Evolutionary conservation across 2,113 vertebrate genomes (phyloP), one percentile per base, ranked within the genome.

Genomic region (Ciconia stormi): DNA sequence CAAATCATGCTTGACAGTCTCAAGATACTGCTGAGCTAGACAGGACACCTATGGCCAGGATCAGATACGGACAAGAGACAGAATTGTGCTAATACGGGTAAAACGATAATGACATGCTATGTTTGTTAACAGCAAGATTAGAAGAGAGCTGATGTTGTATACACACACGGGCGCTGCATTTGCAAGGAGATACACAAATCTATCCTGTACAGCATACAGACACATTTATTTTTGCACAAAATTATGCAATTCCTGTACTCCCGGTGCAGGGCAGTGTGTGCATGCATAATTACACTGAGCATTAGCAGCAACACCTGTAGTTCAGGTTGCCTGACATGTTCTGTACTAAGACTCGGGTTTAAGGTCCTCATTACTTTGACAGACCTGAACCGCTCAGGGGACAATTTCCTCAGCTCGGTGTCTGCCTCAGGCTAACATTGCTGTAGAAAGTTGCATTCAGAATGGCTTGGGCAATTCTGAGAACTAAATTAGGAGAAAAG

Each of bases 291-390:
- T 85, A 52, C 62, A 66, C 34, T 2, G 5, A 78, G 91, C 69
- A 52, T 53, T 36, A 92, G 47, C 90, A 92, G 88, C 71, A 96
- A 69, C 84, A 93, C 83, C 87, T 56, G 3, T 21, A 91, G 91
- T 91, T 95, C 89, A 66, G 84, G 56, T 85, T 95, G 89, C 10
- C 93, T 95, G 96, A 89, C 92, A 93, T 95, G 83, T 92, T 92
- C 87, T n/a, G 87, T 63, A 55, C 56, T 38, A 65, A 69, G 81
- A 44, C 66, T 85, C 17, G 3, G 52, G 82, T 94, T 95, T 95
- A 61, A 96, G 89, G 70, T 85, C 70, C 89, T 94, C 94, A 95
- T 97, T 95, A 97, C 91, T 95, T 61, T 95, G 96, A 93, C 95
- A 97, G 93, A 89, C 46, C 87, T 77, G 78, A 93, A 20, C 27